phyloP scores from a whole-genome alignment of 2,888 invertebrate species.

The Chymomyza fuscimana region DNA sequence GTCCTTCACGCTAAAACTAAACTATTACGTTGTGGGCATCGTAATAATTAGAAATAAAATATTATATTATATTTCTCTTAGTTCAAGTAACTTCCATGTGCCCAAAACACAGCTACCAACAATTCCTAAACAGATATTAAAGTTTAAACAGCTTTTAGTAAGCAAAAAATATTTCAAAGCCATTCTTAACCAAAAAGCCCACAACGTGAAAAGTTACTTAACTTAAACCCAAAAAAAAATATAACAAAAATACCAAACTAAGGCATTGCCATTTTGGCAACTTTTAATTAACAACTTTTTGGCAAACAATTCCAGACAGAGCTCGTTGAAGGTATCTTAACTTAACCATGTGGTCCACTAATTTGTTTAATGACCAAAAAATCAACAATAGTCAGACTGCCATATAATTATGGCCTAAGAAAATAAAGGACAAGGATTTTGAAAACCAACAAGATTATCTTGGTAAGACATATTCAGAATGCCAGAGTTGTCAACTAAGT shows the following conservation, averaged over 20 bases:
- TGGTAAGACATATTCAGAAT: background rate
- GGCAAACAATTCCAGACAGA: background rate
- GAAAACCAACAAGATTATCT: background rate
- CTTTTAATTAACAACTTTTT: slow-evolving; percentile 62
- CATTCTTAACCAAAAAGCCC: background rate
- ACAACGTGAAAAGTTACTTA: background rate
- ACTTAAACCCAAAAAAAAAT: background rate
- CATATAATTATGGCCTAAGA: background rate
- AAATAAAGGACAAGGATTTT: background rate
- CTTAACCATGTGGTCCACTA: slow-evolving; percentile 35
- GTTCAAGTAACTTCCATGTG: too few species aligned
- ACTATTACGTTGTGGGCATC: too few species aligned
- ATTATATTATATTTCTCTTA: too few species aligned
- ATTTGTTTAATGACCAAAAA: slow-evolving; percentile 41
- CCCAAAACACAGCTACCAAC: background rate
- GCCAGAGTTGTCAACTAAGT: slow-evolving; percentile 11
- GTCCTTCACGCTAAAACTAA: too few species aligned
- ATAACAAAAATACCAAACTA: background rate
- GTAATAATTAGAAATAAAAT: too few species aligned
- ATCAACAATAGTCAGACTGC: slow-evolving; percentile 28
- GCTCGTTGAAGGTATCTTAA: slow-evolving; percentile 29
- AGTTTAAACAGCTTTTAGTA: background rate
- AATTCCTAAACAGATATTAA: background rate
- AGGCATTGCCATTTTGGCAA: slow-evolving; percentile 24
- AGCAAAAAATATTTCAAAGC: background rate